Percentiles rank a stretch among this genome's conserved stretches.
phyloP scores from a whole-genome alignment of 2,113 vertebrate genomes.

The Platycercus adscitus region DNA sequence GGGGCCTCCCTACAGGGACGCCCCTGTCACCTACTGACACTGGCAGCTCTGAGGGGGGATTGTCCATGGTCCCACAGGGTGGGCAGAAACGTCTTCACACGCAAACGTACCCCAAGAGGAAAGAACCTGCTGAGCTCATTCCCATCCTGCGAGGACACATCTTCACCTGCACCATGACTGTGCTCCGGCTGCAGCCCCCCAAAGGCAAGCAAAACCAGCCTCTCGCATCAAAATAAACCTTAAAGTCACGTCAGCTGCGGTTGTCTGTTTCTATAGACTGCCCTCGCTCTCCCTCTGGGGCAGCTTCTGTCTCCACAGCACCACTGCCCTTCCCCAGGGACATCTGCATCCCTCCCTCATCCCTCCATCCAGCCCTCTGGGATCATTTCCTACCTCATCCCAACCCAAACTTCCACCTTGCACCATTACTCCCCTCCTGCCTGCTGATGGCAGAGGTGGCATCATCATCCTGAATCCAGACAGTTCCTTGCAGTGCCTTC shows the following conservation, averaged over 20 bases:
- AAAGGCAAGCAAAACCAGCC: not conserved
- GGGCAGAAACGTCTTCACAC: conserved; percentile 18
- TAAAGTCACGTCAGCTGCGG: not conserved
- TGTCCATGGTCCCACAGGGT: not conserved
- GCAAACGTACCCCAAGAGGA: not conserved
- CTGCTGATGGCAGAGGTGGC: not conserved
- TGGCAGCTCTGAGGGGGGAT: fast-evolving
- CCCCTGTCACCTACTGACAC: fast-evolving
- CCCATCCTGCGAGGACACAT: not conserved
- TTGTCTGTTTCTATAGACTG: not conserved
- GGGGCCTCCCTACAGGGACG: no score
- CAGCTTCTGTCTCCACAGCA: not conserved
- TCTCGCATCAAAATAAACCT: not conserved
- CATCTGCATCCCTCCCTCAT: not conserved
- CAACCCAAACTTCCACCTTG: not conserved
- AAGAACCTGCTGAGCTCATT: not conserved
- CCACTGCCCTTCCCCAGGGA: not conserved
- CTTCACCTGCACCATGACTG: not conserved
- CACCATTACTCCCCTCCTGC: fast-evolving
- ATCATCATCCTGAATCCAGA: not conserved
- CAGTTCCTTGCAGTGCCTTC: not conserved
- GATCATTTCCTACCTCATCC: not conserved
- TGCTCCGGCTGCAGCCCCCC: fast-evolving
- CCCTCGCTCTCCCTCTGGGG: fast-evolving
- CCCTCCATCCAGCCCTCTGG: fast-evolving